These are phyloP conservation scores for Meiosimyza decipiens DNA, from an alignment of 2,888 invertebrate species.

Conservation along the genomic window DNA sequence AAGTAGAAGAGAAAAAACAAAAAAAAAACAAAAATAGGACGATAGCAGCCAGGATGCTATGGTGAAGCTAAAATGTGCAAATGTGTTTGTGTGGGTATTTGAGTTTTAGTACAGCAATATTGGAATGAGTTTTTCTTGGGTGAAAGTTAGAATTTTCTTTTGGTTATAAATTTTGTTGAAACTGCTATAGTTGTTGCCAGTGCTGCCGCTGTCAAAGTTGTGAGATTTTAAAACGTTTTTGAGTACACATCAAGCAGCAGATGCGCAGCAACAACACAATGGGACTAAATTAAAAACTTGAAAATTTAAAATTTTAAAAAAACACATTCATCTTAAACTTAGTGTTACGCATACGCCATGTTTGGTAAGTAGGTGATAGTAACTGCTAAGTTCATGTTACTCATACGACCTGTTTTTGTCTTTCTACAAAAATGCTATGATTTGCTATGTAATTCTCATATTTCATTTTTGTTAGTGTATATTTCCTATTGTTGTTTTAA, in stretches of 20 bases:
- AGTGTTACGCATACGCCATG: too few species aligned
- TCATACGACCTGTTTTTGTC: too few species aligned
- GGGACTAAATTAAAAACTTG: too few species aligned
- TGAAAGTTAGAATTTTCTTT: neutral
- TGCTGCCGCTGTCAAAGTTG: neutral
- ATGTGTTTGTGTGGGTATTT: slow-evolving; percentile 6
- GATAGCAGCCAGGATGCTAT: slow-evolving; percentile 16
- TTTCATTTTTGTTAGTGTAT: too few species aligned
- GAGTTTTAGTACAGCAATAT: neutral
- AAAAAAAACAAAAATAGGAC: slow-evolving; percentile 36
- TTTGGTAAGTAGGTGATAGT: too few species aligned
- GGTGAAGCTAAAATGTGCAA: neutral
- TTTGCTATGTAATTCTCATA: too few species aligned
- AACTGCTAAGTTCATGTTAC: too few species aligned
- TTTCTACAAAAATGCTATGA: too few species aligned
- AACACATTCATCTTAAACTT: too few species aligned
- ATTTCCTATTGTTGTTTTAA: too few species aligned
- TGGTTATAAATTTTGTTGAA: slow-evolving; percentile 30
- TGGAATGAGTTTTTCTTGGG: neutral
- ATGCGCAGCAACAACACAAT: neutral
- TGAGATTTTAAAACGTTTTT: slow-evolving; percentile 63
- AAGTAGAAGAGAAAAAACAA: slow-evolving; percentile 30
- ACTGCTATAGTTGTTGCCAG: slow-evolving; percentile 32
- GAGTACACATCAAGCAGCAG: slow-evolving; percentile 51
- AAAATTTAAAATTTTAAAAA: too few species aligned